phyloP scores from a whole-genome alignment of 2,113 vertebrate genomes.

The Phyllostomus discolor region DNA sequence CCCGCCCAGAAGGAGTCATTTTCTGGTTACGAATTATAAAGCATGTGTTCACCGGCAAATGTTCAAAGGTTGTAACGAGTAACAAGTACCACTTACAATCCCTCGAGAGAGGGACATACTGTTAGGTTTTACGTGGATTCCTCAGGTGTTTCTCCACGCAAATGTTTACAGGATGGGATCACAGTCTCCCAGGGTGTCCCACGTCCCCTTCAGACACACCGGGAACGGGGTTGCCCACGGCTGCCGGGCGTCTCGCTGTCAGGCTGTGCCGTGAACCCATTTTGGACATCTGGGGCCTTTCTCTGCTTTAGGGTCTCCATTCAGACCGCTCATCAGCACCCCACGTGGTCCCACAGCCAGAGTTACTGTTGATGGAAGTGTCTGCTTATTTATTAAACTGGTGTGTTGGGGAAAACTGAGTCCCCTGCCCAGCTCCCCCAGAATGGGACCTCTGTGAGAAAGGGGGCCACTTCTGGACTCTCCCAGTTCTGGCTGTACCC shows the following conservation, averaged over 20 bases:
- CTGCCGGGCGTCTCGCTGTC: rapidly evolving
- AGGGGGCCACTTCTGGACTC: background rate
- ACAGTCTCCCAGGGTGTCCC: rapidly evolving
- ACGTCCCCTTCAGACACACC: rapidly evolving
- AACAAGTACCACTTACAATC: background rate
- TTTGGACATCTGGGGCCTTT: too few species aligned
- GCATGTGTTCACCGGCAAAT: background rate
- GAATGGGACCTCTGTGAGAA: background rate
- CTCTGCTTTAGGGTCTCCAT: background rate
- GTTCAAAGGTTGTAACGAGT: background rate
- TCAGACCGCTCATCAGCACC: background rate
- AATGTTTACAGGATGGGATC: background rate
- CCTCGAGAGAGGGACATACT: background rate
- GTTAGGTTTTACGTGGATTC: too few species aligned
- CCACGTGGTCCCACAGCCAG: background rate
- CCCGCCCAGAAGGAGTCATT: background rate
- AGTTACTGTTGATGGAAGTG: background rate
- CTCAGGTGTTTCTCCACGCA: background rate
- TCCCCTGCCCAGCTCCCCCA: too few species aligned
- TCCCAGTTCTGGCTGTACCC: background rate
- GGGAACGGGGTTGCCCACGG: background rate
- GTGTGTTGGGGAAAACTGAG: too few species aligned
- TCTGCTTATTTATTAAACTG: background rate
- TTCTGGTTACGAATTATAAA: background rate
- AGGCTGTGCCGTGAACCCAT: background rate